phyloP scores from a whole-genome alignment of 2,888 invertebrate species.

The Mesochorus sp. region DNA sequence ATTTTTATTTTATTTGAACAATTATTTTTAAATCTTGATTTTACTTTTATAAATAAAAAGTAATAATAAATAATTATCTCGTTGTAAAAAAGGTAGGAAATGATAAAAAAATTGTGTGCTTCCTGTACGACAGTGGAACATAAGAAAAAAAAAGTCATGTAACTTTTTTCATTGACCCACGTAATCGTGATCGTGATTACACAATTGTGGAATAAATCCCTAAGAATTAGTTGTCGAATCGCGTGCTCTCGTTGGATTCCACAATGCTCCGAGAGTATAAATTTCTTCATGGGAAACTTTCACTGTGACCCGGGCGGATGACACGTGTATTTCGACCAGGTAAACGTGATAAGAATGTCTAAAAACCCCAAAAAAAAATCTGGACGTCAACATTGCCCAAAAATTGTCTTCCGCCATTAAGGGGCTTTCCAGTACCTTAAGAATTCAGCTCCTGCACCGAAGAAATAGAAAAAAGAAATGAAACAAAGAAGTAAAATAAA shows the following conservation, averaged over 20 bases:
- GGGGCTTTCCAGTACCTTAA: background rate
- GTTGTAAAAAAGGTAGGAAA: too few species aligned
- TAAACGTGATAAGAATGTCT: constrained; percentile 74
- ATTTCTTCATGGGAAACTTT: constrained; percentile 74
- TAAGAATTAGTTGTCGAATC: constrained; percentile 72
- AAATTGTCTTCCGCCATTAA: background rate
- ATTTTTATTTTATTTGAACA: too few species aligned
- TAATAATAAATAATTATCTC: too few species aligned
- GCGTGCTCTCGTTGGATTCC: constrained; percentile 58
- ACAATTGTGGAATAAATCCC: constrained; percentile 75
- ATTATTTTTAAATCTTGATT: too few species aligned
- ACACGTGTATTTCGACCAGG: constrained; percentile 36
- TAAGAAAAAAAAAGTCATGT: constrained; percentile 3
- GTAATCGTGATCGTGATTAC: constrained; percentile 71
- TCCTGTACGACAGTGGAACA: too few species aligned
- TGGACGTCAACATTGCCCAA: background rate
- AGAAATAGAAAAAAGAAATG: background rate
- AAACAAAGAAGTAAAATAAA: background rate
- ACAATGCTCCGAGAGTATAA: background rate
- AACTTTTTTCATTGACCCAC: constrained; percentile 61
- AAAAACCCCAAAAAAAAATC: too few species aligned
- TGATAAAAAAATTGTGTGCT: too few species aligned
- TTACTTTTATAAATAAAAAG: too few species aligned
- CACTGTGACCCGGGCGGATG: constrained; percentile 72
- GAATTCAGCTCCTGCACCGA: background rate